phyloP scores from a whole-genome alignment of 2,888 invertebrate species.

The Crepidodera aurea region DNA sequence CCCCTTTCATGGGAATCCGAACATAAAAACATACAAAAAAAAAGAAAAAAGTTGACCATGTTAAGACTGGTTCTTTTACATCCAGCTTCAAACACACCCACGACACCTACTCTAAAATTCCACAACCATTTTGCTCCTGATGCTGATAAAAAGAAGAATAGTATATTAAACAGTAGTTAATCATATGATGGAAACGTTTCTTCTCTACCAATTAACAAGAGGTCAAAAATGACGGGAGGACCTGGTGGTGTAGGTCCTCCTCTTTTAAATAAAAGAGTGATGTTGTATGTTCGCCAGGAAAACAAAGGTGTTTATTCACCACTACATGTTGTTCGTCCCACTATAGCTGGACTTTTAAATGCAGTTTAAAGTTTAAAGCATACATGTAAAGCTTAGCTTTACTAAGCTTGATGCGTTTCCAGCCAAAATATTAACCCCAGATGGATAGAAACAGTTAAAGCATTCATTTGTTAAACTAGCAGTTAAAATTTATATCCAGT shows the following conservation, averaged over 20 bases:
- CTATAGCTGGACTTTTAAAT: conserved; percentile 88
- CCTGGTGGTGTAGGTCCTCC: conserved; percentile 67
- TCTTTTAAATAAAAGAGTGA: conserved; percentile 86
- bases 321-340: conserved; percentile 92
- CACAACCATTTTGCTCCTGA: conserved; percentile 94
- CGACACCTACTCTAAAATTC: conserved; percentile 88
- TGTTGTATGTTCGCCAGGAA: conserved; percentile 97
- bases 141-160: conserved; percentile 78
- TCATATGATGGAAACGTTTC: conserved; percentile 66
- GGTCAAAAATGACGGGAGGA: conserved; percentile 65
- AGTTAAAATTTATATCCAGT: no score
- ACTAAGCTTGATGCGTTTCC: conserved; percentile 44
- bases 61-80: conserved; percentile 79
- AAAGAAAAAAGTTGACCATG: conserved; percentile 61
- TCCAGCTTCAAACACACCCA: conserved; percentile 71
- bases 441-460: no score
- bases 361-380: conserved; percentile 79
- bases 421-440: no score
- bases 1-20: no score
- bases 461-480: no score
- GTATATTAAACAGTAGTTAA: conserved; percentile 64
- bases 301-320: conserved; percentile 96
- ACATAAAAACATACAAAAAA: no score
- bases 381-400: conserved; percentile 42
- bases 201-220: conserved; percentile 71